Conservation (phyloP, 2,797 vertebrate genomes). For the Myotis vivesi region DNA sequence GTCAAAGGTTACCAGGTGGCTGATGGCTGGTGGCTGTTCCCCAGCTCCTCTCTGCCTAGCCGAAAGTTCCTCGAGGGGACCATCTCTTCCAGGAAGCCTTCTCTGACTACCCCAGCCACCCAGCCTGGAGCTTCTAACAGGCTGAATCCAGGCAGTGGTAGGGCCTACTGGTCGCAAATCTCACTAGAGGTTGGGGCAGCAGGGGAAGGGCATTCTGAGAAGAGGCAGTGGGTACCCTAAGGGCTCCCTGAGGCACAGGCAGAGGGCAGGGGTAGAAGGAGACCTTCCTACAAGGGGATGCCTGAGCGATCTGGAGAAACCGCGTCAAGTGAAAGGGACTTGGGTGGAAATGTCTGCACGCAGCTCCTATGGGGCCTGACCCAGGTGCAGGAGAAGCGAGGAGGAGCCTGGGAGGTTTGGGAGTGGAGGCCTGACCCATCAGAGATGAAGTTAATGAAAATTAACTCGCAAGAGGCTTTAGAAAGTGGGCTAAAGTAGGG, state of each 20-base stretch:
- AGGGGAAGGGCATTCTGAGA: not conserved
- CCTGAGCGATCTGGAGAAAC: not conserved
- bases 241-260: not conserved
- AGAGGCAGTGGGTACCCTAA: not conserved
- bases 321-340: not conserved
- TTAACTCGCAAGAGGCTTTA: not conserved
- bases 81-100: not conserved
- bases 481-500: not conserved
- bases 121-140: not conserved
- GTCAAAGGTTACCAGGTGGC: not conserved
- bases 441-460: not conserved
- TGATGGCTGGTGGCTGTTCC: not conserved
- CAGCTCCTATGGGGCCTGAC: too few relatives aligned
- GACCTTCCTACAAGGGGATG: not conserved
- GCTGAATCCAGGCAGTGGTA: not conserved
- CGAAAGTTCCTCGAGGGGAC: not conserved
- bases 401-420: too few relatives aligned
- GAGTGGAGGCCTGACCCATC: not conserved
- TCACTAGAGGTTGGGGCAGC: not conserved
- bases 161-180: not conserved
- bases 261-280: not conserved
- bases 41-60: not conserved
- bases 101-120: not conserved
- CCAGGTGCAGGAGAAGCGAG: not conserved
- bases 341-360: not conserved